Base-by-base conservation (phyloP, 2,113 vertebrate genomes). In the Paradoxurus hermaphroditus region DNA sequence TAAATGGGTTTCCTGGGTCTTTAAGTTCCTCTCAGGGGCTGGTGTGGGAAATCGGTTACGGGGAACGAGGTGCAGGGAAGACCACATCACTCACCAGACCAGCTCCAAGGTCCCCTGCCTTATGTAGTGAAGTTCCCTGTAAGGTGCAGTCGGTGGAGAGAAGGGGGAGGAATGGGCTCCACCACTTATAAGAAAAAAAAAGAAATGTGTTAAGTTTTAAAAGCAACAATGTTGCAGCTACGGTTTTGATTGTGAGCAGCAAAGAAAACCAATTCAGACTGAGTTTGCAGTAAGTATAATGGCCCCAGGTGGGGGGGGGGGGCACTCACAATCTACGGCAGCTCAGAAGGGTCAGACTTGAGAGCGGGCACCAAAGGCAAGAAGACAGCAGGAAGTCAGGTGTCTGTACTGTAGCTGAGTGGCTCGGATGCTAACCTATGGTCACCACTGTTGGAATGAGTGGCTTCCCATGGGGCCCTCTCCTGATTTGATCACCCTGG, bases 361-460 rank as follows among this genome's bases (percentile, higher is more conserved):
- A 68, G 46, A 19, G 39, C 34, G 31, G n/a, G 6, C 41, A 46
- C 53, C n/a, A 23, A 13, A 0, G 4, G 25, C 34, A 16, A 18
- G 8, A 13, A 4, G 41, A 59, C n/a, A 21, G 18, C 16, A 31
- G 53, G 46, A 25, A 15, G 36, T 10, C 29, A 44, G 18, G 36
- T 21, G 25, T 13, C 36, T 12, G 2, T 4, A 67, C 13, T 8
- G 5, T 1, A 49, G 73, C 23, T 39, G 13, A 27, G 44, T 0
- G 0, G 8, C 39, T 13, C 0, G 0, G 53, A 46, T 1, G 0
- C 31, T 3, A 7, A 4, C 44, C 31, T 14, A 1, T 0, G 27
- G 67, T 49, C 21, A 39, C 12, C 2, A n/a, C 31, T 16, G 7
- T 0, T 4, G 13, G 23, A 46, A 73, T 1, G 63, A 19, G 12